Evolutionary conservation across 2,113 vertebrate species (phyloP), one percentile per base, ranked within the genome.

Genomic region (Lepisosteus oculatus): DNA sequence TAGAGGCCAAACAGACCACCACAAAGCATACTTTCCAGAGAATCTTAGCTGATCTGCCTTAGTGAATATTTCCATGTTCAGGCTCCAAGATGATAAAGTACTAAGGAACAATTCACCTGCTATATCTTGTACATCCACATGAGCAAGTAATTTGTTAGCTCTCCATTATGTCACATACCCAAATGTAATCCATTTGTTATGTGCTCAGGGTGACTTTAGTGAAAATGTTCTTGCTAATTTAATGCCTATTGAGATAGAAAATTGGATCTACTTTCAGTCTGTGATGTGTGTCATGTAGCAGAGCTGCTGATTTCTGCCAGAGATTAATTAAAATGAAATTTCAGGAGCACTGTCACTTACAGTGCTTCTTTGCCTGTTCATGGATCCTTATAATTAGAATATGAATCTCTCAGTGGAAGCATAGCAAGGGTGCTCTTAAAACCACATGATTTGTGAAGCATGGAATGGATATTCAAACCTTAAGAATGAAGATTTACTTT

Each of bases 251-350:
- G 85, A 90, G 89, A 88, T 85, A 86, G 86, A 90, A 89, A 88
- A 88, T 90, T 88, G 84, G 86, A 88, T 88, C 81, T 83, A 79
- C 85, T 87, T 82, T 81, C 83, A 84, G 85, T 80, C 73, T 3
- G 61, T 17, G 84, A 80, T 80, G 75, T 86, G 85, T 71, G 78
- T 81, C 63, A 71, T 70, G 78, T 77, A 76, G 78, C 78, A 47
- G 69, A 73, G 81, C 78, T 80, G 76, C 79, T 84, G 83, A 83
- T 88, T 84, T 77, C 82, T 86, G 72, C 77, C 80, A 73, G 73
- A 86, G 84, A 89, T 91, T 89, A 90, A 91, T 90, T 89, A 86
- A 87, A 90, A 85, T 78, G n/a, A 84, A 83, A 89, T 86, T 84
- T 89, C 78, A 74, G 54, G 59, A 75, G 81, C 80, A 82, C 73